phyloP scores from a whole-genome alignment of 2,113 vertebrate genomes.

The Neomonachus schauinslandi region DNA sequence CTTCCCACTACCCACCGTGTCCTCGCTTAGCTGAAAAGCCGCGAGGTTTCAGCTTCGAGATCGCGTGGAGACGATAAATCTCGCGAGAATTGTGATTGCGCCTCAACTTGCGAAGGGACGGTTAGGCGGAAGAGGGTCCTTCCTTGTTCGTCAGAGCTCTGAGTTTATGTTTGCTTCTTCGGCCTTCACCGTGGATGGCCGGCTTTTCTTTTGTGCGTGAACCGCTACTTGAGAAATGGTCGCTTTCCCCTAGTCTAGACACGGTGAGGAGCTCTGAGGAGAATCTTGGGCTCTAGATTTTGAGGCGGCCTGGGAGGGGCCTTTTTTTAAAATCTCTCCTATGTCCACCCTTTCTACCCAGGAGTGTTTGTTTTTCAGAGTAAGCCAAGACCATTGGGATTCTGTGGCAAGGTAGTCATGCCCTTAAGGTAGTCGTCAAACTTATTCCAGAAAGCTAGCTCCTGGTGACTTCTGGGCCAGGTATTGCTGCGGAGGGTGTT shows the following conservation, averaged over 20 bases:
- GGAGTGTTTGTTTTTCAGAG: background rate
- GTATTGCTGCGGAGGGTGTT: background rate
- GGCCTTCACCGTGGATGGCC: background rate
- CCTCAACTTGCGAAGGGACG: background rate
- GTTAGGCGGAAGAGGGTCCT: fast-evolving
- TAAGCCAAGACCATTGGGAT: background rate
- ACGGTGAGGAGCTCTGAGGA: constrained; percentile 65
- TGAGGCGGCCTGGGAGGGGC: background rate
- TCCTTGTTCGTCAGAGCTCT: fast-evolving
- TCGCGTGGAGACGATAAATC: background rate
- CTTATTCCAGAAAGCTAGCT: background rate
- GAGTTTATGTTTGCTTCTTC: fast-evolving
- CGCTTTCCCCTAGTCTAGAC: constrained; percentile 67
- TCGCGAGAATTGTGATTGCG: constrained; percentile 57
- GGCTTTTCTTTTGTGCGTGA: background rate
- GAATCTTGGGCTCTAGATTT: background rate
- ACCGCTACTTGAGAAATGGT: constrained; percentile 33
- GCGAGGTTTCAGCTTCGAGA: constrained; percentile 48
- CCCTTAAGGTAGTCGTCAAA: background rate
- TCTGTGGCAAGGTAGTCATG: background rate
- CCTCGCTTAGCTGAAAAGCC: background rate
- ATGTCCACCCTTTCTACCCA: background rate
- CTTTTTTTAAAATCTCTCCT: background rate
- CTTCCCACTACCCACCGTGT: background rate
- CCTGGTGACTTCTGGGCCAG: background rate